These are phyloP conservation scores for Cabera pusaria DNA, from an alignment of 2,888 invertebrate genomes.

Conservation along the genomic window DNA sequence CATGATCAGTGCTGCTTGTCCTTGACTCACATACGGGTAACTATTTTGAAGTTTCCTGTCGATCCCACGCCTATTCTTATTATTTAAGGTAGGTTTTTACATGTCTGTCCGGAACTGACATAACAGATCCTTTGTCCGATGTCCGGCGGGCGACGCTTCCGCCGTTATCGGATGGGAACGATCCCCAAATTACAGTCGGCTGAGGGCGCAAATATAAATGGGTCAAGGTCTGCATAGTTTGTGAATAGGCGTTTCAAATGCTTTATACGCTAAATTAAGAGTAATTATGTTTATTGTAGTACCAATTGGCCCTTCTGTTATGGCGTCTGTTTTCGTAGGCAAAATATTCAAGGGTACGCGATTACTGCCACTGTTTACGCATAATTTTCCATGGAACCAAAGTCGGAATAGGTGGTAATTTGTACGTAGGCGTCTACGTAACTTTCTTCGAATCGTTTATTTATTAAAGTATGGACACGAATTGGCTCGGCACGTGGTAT, in stretches of 20 bases:
- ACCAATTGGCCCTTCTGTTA: constrained; percentile 18
- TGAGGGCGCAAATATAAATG: constrained; percentile 64
- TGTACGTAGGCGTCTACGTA: constrained; percentile 28
- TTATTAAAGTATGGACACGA: constrained; percentile 17
- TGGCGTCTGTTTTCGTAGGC: constrained; percentile 16
- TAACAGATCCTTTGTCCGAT: constrained; percentile 72
- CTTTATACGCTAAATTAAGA: constrained; percentile 49
- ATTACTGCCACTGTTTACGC: neutral
- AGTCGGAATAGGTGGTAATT: constrained; percentile 28
- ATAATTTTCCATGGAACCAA: constrained; percentile 17
- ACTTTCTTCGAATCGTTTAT: constrained; percentile 31
- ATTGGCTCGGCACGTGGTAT: constrained; percentile 33
- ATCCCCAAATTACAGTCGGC: constrained; percentile 44
- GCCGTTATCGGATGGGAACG: constrained; percentile 68
- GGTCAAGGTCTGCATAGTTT: constrained; percentile 68
- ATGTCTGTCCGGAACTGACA: constrained; percentile 49
- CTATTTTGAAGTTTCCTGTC: constrained; percentile 47
- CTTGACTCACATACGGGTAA: constrained; percentile 39
- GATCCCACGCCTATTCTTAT: constrained; percentile 37
- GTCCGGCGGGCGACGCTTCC: constrained; percentile 68
- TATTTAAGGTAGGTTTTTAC: constrained; percentile 41
- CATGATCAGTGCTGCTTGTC: constrained; percentile 32
- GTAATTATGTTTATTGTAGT: constrained; percentile 35
- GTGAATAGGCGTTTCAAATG: constrained; percentile 51
- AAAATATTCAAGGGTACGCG: constrained; percentile 10